Conservation (phyloP, 2,797 vertebrate genomes). For the Denticeps clupeoides region DNA sequence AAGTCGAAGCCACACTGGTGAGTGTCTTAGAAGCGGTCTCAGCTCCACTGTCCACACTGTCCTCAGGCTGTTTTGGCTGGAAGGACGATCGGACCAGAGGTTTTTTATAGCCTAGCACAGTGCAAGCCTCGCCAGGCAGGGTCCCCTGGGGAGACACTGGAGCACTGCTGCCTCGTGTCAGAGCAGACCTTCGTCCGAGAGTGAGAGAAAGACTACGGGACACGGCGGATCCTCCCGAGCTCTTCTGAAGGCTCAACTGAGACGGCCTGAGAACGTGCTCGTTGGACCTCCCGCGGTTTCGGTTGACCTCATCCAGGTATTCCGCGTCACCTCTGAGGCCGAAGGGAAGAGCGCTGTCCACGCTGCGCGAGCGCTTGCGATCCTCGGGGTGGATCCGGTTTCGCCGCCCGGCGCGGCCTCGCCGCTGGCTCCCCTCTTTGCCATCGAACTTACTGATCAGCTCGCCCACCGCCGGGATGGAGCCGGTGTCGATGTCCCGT, state of each 20-base stretch:
- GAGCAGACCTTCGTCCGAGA: constrained; percentile 39
- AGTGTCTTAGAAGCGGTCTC: constrained; percentile 26
- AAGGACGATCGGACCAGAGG: constrained; percentile 31
- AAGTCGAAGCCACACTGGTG: constrained; percentile 26
- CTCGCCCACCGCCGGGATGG: constrained; percentile 79
- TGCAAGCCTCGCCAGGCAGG: constrained; percentile 31
- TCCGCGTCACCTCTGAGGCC: constrained; percentile 46
- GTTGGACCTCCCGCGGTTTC: constrained; percentile 61
- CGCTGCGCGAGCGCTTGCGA: constrained; percentile 80
- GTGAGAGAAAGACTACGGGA: constrained; percentile 28
- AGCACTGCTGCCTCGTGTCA: constrained; percentile 39
- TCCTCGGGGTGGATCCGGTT: constrained; percentile 81
- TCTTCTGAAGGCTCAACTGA: constrained; percentile 61
- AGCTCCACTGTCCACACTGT: constrained; percentile 31
- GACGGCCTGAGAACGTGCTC: constrained; percentile 79
- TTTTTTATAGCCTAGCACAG: constrained; percentile 42
- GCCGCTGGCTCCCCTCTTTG: constrained; percentile 63
- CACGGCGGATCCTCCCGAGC: constrained; percentile 28
- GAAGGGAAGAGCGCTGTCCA: constrained; percentile 74
- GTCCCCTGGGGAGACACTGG: constrained; percentile 52
- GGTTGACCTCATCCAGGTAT: constrained; percentile 54
- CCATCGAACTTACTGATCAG: constrained; percentile 89
- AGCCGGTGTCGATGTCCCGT: constrained; percentile 85
- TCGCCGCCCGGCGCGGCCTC: constrained; percentile 75
- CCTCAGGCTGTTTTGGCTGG: constrained; percentile 33